These are phyloP conservation scores for Notechis scutatus DNA, from an alignment of 2,113 vertebrate genomes.

Conservation along the genomic window DNA sequence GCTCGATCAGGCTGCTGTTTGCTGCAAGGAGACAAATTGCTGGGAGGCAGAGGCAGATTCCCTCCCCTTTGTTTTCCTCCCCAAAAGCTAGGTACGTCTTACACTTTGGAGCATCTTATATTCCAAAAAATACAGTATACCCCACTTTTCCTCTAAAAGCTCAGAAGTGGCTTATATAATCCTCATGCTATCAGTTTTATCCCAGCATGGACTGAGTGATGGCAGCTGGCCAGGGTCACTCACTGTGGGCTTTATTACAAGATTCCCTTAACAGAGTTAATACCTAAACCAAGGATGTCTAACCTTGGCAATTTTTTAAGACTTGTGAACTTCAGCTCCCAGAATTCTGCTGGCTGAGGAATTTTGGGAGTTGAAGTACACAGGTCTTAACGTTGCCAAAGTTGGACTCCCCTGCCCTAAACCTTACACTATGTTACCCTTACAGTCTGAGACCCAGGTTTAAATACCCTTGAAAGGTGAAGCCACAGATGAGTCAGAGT, in stretches of 20 bases:
- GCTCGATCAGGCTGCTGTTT: too few relatives aligned
- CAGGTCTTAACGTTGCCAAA: too few relatives aligned
- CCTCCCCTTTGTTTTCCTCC: too few relatives aligned
- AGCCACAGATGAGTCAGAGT: not conserved
- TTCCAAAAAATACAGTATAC: too few relatives aligned
- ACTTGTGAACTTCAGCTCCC: too few relatives aligned
- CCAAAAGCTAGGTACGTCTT: too few relatives aligned
- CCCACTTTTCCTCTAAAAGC: not conserved
- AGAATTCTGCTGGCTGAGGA: too few relatives aligned
- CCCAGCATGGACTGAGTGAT: not conserved
- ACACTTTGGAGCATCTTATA: too few relatives aligned
- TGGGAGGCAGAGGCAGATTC: too few relatives aligned
- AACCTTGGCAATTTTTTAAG: too few relatives aligned
- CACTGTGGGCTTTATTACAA: not conserved
- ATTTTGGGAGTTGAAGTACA: too few relatives aligned
- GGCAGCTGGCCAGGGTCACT: not conserved
- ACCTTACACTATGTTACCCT: not conserved
- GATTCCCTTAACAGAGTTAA: not conserved
- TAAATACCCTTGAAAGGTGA: not conserved
- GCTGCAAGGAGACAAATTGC: too few relatives aligned
- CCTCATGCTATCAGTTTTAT: not conserved
- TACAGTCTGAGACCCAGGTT: not conserved
- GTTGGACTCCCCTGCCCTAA: not conserved
- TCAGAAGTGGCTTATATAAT: not conserved
- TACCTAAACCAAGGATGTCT: not conserved